Base-by-base conservation (phyloP, 1,140 invertebrate genomes). In the Phortica variegata region DNA sequence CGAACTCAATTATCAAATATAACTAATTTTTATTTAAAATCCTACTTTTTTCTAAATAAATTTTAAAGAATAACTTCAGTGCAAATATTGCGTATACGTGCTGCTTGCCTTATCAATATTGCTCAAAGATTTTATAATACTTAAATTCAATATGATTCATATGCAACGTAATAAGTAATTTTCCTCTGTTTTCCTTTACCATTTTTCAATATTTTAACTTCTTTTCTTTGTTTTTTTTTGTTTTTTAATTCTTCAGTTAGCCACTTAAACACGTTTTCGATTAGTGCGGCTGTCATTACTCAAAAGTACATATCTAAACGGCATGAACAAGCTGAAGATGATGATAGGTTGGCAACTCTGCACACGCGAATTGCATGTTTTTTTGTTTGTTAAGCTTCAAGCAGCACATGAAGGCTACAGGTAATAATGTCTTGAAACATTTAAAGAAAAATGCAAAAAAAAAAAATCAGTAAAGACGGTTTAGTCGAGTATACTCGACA, bases 231-330 rank as follows among this genome's bases (percentile, higher is more conserved):
- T 60, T 56, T 53, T 56, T 59, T 52, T 41, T 48, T 58, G 54
- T 65, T 61, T 66, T 69, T 49, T 61, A 66, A 66, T 70, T 57
- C 65, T 60, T 46, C 54, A 55, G 56, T 52, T 60, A 54, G 66
- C 61, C 62, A 70, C 61, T 70, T 70, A 62, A 70, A 70, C 66
- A 70, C 65, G 65, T 70, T 70, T 70, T 70, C 65, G 66, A 70
- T 70, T 70, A 70, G 59, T 56, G 47, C 53, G 49, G 47, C 52
- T 54, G 65, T 63, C 65, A 63, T 65, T 63, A 55, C 39, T 65
- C 52, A 58, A 55, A 54, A 46, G 31, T 37, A 47, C 23, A 5
- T 19, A 5, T 19, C n/a, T 8, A 18, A 4, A 26, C 3, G 20
- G n/a, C 17, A 19, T 17, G 23, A 32, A 34, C 15, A 10, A 26